Evolutionary conservation across 2,113 vertebrate species (phyloP).

Genomic region (Xiphorhynchus elegans): DNA sequence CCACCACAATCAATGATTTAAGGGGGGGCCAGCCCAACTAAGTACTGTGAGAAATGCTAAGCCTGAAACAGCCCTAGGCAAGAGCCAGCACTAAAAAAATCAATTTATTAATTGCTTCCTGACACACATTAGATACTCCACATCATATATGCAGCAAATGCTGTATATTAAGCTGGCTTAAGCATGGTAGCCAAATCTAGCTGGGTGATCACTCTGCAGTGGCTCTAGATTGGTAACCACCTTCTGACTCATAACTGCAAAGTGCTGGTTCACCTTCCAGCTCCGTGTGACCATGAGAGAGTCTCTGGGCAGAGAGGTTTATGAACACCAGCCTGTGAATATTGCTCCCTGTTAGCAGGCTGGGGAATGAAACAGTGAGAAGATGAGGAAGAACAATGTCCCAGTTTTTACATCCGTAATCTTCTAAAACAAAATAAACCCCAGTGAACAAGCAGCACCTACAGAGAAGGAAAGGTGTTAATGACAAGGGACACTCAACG

Average conservation of each 20-base stretch:
- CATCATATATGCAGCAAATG: not conserved
- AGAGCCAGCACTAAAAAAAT: not conserved
- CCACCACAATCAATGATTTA: not conserved
- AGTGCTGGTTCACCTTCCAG: not conserved
- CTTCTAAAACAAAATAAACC: not conserved
- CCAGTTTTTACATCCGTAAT: not conserved
- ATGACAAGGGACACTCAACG: not conserved
- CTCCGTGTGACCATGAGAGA: not conserved
- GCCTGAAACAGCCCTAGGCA: not conserved
- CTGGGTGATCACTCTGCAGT: not conserved
- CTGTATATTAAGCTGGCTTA: not conserved
- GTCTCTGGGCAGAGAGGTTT: not conserved
- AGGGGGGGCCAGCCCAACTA: not conserved
- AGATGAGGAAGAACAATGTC: not conserved
- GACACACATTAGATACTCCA: not conserved
- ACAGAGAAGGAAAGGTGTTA: not conserved
- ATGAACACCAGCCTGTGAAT: not conserved
- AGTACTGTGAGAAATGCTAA: not conserved
- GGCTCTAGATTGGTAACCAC: not conserved
- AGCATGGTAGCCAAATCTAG: not conserved
- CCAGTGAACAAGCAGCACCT: not conserved
- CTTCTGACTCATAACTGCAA: not conserved
- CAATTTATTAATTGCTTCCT: slow-evolving; percentile 13
- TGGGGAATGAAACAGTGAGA: not conserved
- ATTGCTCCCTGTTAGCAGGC: not conserved